A percentile compares a stretch with the other conserved stretches of the same genome.
Conservation (phyloP, 2,888 invertebrate genomes). For the Epirrhoe tristata region DNA sequence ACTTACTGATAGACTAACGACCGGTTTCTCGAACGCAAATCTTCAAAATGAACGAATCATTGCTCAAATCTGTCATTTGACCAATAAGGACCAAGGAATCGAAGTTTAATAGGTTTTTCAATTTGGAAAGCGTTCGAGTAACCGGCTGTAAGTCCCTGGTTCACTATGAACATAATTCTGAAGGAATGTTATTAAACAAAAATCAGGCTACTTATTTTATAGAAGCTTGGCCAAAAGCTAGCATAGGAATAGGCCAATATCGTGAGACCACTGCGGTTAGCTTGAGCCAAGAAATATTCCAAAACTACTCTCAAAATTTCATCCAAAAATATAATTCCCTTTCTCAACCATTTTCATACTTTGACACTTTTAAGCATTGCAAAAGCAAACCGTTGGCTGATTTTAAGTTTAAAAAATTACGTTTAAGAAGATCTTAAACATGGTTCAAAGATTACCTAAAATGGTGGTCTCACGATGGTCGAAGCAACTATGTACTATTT, state of each 20-base stretch:
- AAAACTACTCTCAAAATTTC: conserved; percentile 1
- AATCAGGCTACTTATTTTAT: conserved; percentile 2
- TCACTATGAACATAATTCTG: no score
- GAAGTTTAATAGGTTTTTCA: no score
- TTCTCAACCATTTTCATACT: not conserved
- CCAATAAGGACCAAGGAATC: no score
- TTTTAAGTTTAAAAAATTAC: no score
- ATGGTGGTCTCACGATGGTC: conserved; percentile 12
- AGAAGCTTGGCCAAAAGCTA: not conserved
- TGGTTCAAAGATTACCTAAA: no score
- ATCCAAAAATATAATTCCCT: conserved; percentile 12
- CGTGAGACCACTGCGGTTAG: conserved; percentile 16
- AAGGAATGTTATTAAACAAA: not conserved
- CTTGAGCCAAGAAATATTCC: not conserved
- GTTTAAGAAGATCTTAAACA: no score
- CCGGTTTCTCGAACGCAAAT: no score
- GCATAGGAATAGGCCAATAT: conserved; percentile 2
- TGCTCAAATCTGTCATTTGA: no score
- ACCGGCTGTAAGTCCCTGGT: no score
- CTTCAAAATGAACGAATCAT: no score
- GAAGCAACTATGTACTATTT: conserved; percentile 5
- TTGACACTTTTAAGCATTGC: conserved; percentile 2
- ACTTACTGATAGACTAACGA: no score
- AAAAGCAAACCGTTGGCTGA: not conserved
- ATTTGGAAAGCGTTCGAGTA: no score